Conservation (phyloP, 2,888 invertebrate species). For the Pterostichus madidus region DNA sequence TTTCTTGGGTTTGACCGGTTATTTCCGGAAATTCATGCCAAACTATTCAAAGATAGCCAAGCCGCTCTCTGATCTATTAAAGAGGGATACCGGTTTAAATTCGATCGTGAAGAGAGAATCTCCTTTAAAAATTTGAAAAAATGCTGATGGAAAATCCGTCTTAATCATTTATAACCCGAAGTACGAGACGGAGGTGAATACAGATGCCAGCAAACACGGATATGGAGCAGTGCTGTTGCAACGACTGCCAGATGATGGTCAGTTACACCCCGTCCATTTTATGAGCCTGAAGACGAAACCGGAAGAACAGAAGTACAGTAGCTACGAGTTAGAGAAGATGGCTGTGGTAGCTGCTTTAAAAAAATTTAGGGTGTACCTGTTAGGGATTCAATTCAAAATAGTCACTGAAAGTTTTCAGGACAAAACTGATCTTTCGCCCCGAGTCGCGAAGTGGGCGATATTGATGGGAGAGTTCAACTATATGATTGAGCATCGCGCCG, state of each 20-base stretch:
- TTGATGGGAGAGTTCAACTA: conserved; percentile 71
- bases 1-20: conserved; percentile 53
- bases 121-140: conserved; percentile 64
- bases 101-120: conserved; percentile 54
- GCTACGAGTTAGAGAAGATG: conserved; percentile 74
- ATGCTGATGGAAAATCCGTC: conserved; percentile 64
- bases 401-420: conserved; percentile 72
- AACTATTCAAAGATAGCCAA: conserved; percentile 62
- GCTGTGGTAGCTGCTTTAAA: conserved; percentile 72
- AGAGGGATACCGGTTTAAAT: conserved; percentile 58
- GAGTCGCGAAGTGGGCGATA: conserved; percentile 72
- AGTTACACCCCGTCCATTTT: conserved; percentile 69
- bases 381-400: conserved; percentile 72
- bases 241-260: conserved; percentile 60
- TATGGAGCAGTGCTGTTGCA: conserved; percentile 64
- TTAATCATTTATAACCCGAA: conserved; percentile 67
- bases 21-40: conserved; percentile 67
- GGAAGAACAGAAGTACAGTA: conserved; percentile 71
- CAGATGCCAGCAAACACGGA: no score
- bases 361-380: conserved; percentile 72
- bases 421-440: conserved; percentile 71
- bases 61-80: conserved; percentile 66
- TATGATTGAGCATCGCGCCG: conserved; percentile 71
- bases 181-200: conserved; percentile 63
- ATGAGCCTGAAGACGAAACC: conserved; percentile 72